Conservation (phyloP, 2,113 vertebrate genomes). For the Solea senegalensis region DNA sequence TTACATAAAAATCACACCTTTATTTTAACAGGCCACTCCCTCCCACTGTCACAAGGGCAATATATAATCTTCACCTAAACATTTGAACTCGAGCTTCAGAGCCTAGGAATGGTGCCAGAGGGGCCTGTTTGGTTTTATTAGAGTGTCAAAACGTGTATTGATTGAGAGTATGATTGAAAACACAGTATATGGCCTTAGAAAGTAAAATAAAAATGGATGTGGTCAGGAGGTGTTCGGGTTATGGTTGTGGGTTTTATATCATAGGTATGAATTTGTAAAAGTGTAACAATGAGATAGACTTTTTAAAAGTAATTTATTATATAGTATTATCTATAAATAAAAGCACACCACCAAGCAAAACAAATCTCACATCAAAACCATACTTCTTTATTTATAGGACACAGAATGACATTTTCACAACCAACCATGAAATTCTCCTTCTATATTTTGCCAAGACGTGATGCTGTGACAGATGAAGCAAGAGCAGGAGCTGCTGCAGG, state of each 20-base stretch:
- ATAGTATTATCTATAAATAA: too few species aligned
- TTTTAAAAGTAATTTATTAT: too few species aligned
- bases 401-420: constrained; percentile 60
- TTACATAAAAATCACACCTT: constrained; percentile 49
- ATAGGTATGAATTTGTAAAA: too few species aligned
- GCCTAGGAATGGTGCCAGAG: constrained; percentile 44
- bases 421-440: constrained; percentile 48
- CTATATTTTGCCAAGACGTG: constrained; percentile 46
- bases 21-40: constrained; percentile 40
- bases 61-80: constrained; percentile 59
- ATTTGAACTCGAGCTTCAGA: constrained; percentile 61
- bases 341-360: too few species aligned
- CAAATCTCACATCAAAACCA: constrained; percentile 11
- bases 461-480: neutral
- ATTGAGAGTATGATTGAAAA: constrained; percentile 59
- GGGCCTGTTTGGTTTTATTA: constrained; percentile 61
- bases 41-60: constrained; percentile 43
- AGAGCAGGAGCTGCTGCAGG: neutral
- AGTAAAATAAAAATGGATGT: constrained; percentile 36
- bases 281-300: too few species aligned
- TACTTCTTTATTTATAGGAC: constrained; percentile 58
- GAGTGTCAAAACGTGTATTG: constrained; percentile 65
- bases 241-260: constrained; percentile 3
- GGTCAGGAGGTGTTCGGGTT: constrained; percentile 3
- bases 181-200: constrained; percentile 25